A percentile compares a stretch with the other conserved stretches of the same genome.
Evolutionary conservation across 2,113 vertebrate genomes (phyloP).

Genomic region (Balaeniceps rex): DNA sequence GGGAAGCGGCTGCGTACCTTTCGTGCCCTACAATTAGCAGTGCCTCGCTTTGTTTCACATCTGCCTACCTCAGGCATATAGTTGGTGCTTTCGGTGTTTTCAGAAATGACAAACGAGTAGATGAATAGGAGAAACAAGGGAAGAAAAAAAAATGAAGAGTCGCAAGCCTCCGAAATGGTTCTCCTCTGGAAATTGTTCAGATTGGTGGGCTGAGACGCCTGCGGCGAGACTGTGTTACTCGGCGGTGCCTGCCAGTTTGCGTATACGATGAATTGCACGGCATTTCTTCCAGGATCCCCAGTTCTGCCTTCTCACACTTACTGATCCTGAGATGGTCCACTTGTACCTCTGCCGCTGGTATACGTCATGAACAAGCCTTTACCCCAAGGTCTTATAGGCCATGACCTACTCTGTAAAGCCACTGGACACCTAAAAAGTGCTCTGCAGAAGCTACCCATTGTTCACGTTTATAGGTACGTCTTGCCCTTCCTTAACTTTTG

Average conservation of each 20-base stretch:
- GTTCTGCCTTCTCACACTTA: not conserved
- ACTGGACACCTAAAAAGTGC: not conserved
- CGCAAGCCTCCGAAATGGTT: not conserved
- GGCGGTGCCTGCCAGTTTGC: not conserved
- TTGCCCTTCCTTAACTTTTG: not conserved
- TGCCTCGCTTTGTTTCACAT: not conserved
- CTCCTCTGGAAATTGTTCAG: not conserved
- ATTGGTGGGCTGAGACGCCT: not conserved
- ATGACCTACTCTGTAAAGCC: not conserved
- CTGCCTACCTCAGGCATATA: not conserved
- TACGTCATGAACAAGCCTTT: not conserved
- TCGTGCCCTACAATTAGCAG: not conserved
- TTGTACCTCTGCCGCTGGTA: not conserved
- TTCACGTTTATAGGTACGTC: not conserved
- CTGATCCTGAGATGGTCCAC: not conserved
- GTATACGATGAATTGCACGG: not conserved
- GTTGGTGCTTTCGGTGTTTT: slow-evolving; percentile 10
- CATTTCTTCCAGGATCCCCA: not conserved
- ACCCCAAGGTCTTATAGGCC: not conserved
- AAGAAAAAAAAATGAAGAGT: not conserved
- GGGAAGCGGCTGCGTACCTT: not conserved
- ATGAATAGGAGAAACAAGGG: not conserved
- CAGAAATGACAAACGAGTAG: not conserved
- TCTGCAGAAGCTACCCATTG: not conserved
- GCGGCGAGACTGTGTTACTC: not conserved